These are phyloP conservation scores for Oncorhynchus keta DNA, from an alignment of 2,113 vertebrate genomes.

Conservation along the genomic window DNA sequence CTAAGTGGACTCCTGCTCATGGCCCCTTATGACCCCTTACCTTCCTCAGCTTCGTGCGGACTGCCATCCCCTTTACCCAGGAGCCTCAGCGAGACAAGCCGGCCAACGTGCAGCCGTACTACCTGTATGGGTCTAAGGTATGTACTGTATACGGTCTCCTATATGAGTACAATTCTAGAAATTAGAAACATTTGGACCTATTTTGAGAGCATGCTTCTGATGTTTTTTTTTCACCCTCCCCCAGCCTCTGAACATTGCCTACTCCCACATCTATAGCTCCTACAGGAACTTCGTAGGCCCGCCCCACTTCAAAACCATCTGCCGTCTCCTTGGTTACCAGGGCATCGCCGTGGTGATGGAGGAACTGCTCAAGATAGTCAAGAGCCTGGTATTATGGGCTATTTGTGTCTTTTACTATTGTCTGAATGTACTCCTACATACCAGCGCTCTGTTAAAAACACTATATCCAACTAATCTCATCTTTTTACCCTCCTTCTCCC, in stretches of 20 bases:
- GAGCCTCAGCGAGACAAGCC: constrained; percentile 98
- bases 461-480: neutral
- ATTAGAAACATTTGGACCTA: too few species aligned
- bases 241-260: constrained; percentile 98
- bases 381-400: constrained; percentile 88
- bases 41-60: constrained; percentile 89
- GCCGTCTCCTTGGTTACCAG: constrained; percentile 96
- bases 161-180: too few species aligned
- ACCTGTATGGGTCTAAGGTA: constrained; percentile 98
- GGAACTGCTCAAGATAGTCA: constrained; percentile 97
- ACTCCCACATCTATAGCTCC: constrained; percentile 99
- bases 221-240: constrained; percentile 18
- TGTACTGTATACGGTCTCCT: neutral
- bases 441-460: neutral
- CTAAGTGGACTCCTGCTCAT: too few species aligned
- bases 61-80: constrained; percentile 97
- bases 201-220: neutral
- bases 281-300: constrained; percentile 98
- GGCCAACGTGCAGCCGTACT: constrained; percentile 97
- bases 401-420: constrained; percentile 11
- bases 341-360: constrained; percentile 99
- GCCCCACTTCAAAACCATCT: constrained; percentile 98
- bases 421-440: neutral
- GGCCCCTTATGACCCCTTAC: too few species aligned
- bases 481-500: too few species aligned